Percentiles rank a stretch among this genome's conserved stretches.
Conservation (phyloP, 1,140 invertebrate species). For the Physella acuta region DNA sequence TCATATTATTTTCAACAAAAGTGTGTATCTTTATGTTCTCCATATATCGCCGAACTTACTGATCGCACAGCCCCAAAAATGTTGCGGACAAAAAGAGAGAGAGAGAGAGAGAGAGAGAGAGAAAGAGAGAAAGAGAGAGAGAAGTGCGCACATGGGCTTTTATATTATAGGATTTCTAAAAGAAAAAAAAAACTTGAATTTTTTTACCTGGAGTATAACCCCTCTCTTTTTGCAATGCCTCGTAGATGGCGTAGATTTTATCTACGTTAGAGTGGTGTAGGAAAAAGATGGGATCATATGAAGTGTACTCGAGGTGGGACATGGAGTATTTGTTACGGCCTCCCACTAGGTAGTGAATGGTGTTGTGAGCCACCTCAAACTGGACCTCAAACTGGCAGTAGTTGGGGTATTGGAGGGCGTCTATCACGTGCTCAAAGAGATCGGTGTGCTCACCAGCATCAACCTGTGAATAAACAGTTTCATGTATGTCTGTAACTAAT, state of each 20-base stretch:
- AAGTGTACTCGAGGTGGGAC: constrained; percentile 35
- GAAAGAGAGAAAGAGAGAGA: neutral
- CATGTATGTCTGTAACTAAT: too few species aligned
- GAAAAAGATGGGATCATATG: constrained; percentile 38
- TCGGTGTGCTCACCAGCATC: constrained; percentile 21
- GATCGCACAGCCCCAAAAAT: too few species aligned
- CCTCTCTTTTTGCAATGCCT: constrained; percentile 31
- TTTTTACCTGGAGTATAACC: constrained; percentile 4
- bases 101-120: neutral
- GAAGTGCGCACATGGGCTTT: neutral
- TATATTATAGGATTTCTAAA: too few species aligned
- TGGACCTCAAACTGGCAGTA: constrained; percentile 39
- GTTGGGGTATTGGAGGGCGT: constrained; percentile 35
- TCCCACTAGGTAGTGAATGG: constrained; percentile 38
- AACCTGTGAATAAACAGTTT: constrained; percentile 9
- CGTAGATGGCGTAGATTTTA: constrained; percentile 30
- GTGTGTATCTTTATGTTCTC: too few species aligned
- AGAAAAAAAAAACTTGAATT: neutral
- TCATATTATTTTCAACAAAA: too few species aligned
- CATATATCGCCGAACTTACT: too few species aligned
- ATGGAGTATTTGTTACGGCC: constrained; percentile 30
- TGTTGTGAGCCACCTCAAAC: constrained; percentile 37
- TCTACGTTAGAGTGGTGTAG: constrained; percentile 37
- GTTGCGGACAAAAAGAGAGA: neutral
- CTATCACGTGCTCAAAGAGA: constrained; percentile 27